These are phyloP conservation scores for Pelobates fuscus DNA, from an alignment of 2,113 vertebrate species.

Conservation along the genomic window DNA sequence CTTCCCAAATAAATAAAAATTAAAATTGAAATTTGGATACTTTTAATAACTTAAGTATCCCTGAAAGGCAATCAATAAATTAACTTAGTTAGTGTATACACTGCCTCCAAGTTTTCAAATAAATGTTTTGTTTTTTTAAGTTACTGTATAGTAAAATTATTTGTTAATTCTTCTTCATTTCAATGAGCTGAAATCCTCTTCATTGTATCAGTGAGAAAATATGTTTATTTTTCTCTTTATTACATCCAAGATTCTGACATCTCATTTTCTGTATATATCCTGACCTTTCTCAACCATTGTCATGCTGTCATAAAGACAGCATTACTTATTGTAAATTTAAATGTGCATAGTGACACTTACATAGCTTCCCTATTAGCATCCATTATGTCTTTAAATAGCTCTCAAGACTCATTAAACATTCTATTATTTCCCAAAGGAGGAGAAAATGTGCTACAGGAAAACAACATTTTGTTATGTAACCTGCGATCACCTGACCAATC, in stretches of 20 bases:
- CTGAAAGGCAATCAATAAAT: too few species aligned
- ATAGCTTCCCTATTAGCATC: constrained; percentile 15
- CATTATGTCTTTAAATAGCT: constrained; percentile 24
- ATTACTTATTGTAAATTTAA: neutral
- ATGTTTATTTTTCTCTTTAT: neutral
- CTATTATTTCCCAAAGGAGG: neutral
- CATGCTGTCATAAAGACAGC: neutral
- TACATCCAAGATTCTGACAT: neutral
- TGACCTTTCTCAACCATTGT: neutral
- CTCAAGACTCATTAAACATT: constrained; percentile 8
- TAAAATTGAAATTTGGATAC: too few species aligned
- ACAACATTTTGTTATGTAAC: neutral
- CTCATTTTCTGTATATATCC: neutral
- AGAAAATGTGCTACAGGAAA: neutral
- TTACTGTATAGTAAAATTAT: too few species aligned
- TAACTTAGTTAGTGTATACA: too few species aligned
- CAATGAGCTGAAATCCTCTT: too few species aligned
- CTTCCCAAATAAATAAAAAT: too few species aligned
- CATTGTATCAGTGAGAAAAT: neutral
- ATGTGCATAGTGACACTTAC: neutral
- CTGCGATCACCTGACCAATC: constrained; percentile 15
- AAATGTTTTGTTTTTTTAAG: too few species aligned
- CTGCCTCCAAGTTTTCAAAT: too few species aligned
- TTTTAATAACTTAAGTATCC: too few species aligned
- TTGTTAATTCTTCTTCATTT: too few species aligned